These are phyloP conservation scores for Megaceryle torquata DNA, from an alignment of 2,113 vertebrate species.

Conservation along the genomic window DNA sequence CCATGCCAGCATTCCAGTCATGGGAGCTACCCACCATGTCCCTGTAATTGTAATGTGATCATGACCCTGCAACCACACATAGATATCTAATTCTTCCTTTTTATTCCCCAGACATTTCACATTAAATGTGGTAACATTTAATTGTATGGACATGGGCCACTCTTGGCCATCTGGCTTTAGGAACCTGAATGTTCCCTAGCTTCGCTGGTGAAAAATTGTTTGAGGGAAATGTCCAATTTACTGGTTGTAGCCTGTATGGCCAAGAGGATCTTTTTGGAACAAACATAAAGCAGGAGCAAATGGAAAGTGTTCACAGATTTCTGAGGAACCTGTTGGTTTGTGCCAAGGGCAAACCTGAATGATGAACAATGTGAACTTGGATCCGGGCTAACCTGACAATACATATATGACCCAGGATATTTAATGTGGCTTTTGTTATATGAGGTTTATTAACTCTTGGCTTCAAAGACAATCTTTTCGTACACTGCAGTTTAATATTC, in stretches of 20 bases:
- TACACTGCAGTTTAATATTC: fast-evolving
- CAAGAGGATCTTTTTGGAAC: background rate
- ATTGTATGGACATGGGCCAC: background rate
- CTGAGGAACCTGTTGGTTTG: background rate
- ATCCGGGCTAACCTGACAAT: background rate
- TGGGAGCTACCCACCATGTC: no score
- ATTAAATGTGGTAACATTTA: background rate
- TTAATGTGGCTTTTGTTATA: background rate
- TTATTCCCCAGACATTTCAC: no score
- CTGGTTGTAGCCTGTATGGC: background rate
- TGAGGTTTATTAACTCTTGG: background rate
- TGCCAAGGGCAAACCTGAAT: background rate
- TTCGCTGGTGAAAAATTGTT: background rate
- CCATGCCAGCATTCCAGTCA: no score
- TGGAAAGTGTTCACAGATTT: background rate
- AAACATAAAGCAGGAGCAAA: background rate
- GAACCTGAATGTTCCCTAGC: background rate
- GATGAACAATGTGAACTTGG: background rate
- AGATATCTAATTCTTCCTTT: no score
- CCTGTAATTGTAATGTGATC: no score
- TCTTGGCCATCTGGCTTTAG: background rate
- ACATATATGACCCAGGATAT: background rate
- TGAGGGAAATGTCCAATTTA: background rate
- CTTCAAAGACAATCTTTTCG: background rate
- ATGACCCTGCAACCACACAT: no score